Percentiles rank a stretch among this genome's conserved stretches.
Evolutionary conservation across 2,113 vertebrate species (phyloP).

Genomic region (Perca schrenkii): DNA sequence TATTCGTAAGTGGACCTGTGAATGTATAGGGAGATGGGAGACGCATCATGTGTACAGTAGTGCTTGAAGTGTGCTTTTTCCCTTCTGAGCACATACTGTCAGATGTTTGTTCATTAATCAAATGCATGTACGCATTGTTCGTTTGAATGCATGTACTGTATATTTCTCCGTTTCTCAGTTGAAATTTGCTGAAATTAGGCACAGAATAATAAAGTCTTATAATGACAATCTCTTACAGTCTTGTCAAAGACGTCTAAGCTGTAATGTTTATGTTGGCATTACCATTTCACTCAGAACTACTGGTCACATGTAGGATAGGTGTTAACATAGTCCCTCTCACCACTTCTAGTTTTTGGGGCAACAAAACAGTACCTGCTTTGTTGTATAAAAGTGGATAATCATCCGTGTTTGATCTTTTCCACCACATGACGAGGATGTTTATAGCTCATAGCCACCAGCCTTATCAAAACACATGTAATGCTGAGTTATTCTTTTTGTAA

Average conservation of each 20-base stretch:
- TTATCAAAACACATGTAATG: conserved; percentile 24
- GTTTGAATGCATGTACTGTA: not conserved
- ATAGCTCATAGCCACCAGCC: not conserved
- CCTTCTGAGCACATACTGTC: not conserved
- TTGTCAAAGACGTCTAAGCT: not conserved
- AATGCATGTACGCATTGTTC: not conserved
- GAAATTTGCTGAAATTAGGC: not conserved
- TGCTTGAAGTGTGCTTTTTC: conserved; percentile 10
- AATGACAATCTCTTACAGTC: too few relatives aligned
- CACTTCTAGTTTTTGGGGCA: conserved; percentile 41
- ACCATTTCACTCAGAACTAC: conserved; percentile 15
- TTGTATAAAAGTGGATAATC: conserved; percentile 47
- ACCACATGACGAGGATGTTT: conserved; percentile 52
- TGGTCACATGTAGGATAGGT: conserved; percentile 28
- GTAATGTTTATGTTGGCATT: conserved; percentile 14
- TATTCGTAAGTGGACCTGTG: conserved; percentile 27
- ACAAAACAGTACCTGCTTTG: conserved; percentile 71
- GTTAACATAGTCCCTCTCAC: conserved; percentile 24
- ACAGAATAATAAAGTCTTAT: not conserved
- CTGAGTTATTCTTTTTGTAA: not conserved
- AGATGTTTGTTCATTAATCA: not conserved
- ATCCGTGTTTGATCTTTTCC: conserved; percentile 54
- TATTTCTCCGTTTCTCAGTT: not conserved
- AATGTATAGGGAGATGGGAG: not conserved
- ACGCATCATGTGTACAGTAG: not conserved